A percentile compares a stretch with the other conserved stretches of the same genome.
These are phyloP conservation scores for Spinus olivaceus DNA, from an alignment of 2,797 vertebrate genomes.

Conservation along the genomic window DNA sequence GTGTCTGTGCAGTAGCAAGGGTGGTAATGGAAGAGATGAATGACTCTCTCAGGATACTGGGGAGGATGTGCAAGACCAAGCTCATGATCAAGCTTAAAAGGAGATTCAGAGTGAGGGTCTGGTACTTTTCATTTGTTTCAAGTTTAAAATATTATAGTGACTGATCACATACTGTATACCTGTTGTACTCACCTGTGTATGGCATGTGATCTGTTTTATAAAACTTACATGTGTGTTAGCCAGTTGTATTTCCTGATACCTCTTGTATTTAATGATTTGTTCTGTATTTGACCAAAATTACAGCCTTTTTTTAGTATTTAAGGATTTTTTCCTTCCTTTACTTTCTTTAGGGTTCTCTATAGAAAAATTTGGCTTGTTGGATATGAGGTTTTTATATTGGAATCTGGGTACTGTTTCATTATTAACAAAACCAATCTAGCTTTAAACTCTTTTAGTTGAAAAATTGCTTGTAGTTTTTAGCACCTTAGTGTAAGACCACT, in stretches of 20 bases:
- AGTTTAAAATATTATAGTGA: not conserved
- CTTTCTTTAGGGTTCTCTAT: not conserved
- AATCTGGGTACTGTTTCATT: not conserved
- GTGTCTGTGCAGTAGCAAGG: not conserved
- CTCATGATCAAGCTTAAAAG: not conserved
- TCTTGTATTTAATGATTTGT: not conserved
- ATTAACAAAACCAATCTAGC: not conserved
- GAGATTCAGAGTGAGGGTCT: not conserved
- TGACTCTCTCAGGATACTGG: not conserved
- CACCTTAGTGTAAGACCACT: not conserved
- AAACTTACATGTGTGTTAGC: rapidly evolving
- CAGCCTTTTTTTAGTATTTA: not conserved
- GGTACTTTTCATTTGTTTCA: not conserved
- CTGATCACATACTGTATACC: not conserved
- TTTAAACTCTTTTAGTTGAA: not conserved
- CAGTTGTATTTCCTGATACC: not conserved
- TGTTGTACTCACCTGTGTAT: not conserved
- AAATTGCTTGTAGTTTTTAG: not conserved
- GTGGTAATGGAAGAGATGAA: not conserved
- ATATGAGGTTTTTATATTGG: not conserved
- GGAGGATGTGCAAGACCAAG: not conserved
- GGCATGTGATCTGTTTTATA: not conserved
- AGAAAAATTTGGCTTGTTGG: not conserved
- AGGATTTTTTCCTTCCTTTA: not conserved
- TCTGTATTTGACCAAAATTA: not conserved